These are phyloP conservation scores for Clusia tigrina DNA, from an alignment of 2,888 invertebrate genomes.

Conservation along the genomic window DNA sequence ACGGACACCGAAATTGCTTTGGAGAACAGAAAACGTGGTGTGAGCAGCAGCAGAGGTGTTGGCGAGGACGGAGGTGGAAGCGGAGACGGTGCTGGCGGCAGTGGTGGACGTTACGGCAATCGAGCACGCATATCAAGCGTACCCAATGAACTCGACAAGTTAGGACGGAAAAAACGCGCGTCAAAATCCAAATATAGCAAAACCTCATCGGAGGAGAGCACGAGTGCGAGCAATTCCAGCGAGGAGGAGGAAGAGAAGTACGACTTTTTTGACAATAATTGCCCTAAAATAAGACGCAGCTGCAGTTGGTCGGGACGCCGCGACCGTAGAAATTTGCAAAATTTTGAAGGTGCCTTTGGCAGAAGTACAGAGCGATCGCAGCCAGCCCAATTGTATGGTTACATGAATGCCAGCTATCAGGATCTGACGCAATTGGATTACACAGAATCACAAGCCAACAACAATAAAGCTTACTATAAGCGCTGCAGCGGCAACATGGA, in stretches of 20 bases:
- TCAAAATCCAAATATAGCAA: constrained; percentile 13
- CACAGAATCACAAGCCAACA: constrained; percentile 51
- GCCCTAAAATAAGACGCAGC: constrained; percentile 47
- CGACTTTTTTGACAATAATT: constrained; percentile 39
- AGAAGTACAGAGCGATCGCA: constrained; percentile 3
- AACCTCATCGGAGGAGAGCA: constrained; percentile 32
- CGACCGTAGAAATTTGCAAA: constrained; percentile 30
- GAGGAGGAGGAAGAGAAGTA: constrained; percentile 35
- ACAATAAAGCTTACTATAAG: constrained; percentile 34
- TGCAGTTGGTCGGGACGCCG: constrained; percentile 55
- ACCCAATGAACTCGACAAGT: constrained; percentile 55
- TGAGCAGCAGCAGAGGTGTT: constrained; percentile 9
- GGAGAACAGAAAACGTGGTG: constrained; percentile 23
- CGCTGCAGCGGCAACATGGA: constrained; percentile 26
- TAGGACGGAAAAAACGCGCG: constrained; percentile 43
- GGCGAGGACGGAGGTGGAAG: too few relatives aligned
- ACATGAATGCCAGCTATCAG: constrained; percentile 71
- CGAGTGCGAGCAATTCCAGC: constrained; percentile 38
- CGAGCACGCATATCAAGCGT: constrained; percentile 45
- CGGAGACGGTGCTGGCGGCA: background rate
- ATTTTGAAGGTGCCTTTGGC: constrained; percentile 27
- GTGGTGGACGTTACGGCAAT: constrained; percentile 19
- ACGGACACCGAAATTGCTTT: constrained; percentile 31
- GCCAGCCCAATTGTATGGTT: constrained; percentile 41
- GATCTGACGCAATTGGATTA: constrained; percentile 71